Base-by-base conservation (phyloP, 1,140 invertebrate species). In the Listronotus bonariensis region DNA sequence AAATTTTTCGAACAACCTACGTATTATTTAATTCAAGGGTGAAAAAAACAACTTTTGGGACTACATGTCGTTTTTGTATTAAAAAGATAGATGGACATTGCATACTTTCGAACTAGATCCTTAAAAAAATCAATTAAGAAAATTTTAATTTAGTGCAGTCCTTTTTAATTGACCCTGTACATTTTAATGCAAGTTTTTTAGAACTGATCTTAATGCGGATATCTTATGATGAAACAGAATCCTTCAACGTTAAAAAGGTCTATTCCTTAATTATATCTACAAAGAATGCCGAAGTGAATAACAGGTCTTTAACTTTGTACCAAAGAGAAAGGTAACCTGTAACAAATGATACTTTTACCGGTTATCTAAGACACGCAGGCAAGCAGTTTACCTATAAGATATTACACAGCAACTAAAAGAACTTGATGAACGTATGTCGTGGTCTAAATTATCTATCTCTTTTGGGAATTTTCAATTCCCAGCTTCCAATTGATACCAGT, bases 281-380 rank as follows among this genome's bases (percentile, higher is more conserved):
- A 45, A 57, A 57, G 54, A 57, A 57, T 57, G 54, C 41, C 17
- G 54, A 43, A 31, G 54, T 57, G 17, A 17, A 45, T 57, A 57
- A 57, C 54, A 57, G 54, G 54, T 57, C 54, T 57, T 57, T 26
- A 45, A 32, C 42, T 45, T n/a, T 45, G n/a, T 17, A n/a, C 42
- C 41, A 26, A 58, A 58, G 56, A 58, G 56, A 58, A 58, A 58
- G 56, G 56, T 18, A 31, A 34, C 54, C 6, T 57, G 54, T 45
- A 57, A 43, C 54, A 57, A 31, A 40, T 57, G 54, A 41, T 45
- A 58, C 56, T 58, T 58, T 58, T 58, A 58, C 56, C 48, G 56
- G 38, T 58, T 48, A 58, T 46, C 32, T 34, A 38, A 41, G 56
- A 58, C 56, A 42, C 43, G 42, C 15, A 3, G 54, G 10, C 40